A percentile compares a stretch with the other conserved stretches of the same genome.
Evolutionary conservation across 1,140 invertebrate species (phyloP).

Genomic region (Thaumatotibia leucotreta): DNA sequence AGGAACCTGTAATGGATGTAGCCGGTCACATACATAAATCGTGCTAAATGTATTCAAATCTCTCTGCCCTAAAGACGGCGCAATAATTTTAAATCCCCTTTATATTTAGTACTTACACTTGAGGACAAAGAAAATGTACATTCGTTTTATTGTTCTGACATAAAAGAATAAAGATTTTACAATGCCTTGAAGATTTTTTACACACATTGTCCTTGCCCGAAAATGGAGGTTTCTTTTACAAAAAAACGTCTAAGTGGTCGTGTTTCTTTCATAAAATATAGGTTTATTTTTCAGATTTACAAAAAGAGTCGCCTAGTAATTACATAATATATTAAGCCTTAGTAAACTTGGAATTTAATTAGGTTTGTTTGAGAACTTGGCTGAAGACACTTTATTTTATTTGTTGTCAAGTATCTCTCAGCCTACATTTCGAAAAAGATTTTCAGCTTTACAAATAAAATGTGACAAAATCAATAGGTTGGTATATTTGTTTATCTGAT

Average conservation of each 20-base stretch:
- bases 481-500: background rate
- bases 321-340: no score
- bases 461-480: background rate
- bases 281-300: background rate
- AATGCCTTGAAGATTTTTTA: background rate
- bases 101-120: slow-evolving; percentile 12
- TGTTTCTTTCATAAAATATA: background rate
- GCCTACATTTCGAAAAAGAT: background rate
- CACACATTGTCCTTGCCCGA: background rate
- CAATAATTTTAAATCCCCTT: slow-evolving; percentile 11
- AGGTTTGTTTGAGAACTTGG: no score
- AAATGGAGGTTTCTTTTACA: background rate
- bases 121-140: slow-evolving; percentile 8
- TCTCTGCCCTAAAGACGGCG: background rate
- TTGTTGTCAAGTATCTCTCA: background rate
- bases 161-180: slow-evolving; percentile 5
- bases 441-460: background rate
- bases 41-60: slow-evolving; percentile 11
- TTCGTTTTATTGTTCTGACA: slow-evolving; percentile 1
- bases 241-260: background rate
- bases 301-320: no score
- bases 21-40: slow-evolving; percentile 5
- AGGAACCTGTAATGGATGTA: background rate
- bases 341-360: no score
- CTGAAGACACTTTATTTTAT: background rate